Percentiles rank a stretch among this genome's conserved stretches.
These are phyloP conservation scores for Sardina pilchardus DNA, from an alignment of 2,113 vertebrate species.

Conservation along the genomic window DNA sequence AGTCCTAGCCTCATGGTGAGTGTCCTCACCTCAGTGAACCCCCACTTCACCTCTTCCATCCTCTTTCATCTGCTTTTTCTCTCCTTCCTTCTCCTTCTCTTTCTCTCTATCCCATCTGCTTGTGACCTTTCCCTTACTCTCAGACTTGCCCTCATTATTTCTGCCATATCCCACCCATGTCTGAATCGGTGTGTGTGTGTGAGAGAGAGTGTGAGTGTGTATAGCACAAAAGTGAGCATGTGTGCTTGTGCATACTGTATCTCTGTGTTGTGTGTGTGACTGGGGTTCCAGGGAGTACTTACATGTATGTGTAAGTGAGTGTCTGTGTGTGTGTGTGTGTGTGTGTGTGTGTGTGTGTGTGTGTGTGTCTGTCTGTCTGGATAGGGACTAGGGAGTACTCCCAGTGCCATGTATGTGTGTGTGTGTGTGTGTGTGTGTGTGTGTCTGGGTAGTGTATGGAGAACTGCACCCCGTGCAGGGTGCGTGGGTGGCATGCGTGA, in stretches of 20 bases:
- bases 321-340: slow-evolving; percentile 9
- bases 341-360: slow-evolving; percentile 18
- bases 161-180: neutral
- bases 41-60: neutral
- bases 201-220: neutral
- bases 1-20: neutral
- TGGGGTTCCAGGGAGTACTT: no score
- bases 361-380: no score
- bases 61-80: slow-evolving; percentile 3
- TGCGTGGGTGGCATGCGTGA: neutral
- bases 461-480: neutral
- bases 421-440: neutral
- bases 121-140: neutral
- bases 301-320: no score
- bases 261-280: no score
- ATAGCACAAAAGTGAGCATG: slow-evolving; percentile 35
- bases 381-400: no score
- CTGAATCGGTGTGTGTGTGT: neutral
- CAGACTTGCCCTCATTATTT: neutral
- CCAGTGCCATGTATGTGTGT: neutral
- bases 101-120: neutral
- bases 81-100: neutral
- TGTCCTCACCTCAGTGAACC: neutral
- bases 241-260: no score
- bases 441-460: neutral